phyloP scores from a whole-genome alignment of 2,797 vertebrate genomes.

The Holocentrus rufus region DNA sequence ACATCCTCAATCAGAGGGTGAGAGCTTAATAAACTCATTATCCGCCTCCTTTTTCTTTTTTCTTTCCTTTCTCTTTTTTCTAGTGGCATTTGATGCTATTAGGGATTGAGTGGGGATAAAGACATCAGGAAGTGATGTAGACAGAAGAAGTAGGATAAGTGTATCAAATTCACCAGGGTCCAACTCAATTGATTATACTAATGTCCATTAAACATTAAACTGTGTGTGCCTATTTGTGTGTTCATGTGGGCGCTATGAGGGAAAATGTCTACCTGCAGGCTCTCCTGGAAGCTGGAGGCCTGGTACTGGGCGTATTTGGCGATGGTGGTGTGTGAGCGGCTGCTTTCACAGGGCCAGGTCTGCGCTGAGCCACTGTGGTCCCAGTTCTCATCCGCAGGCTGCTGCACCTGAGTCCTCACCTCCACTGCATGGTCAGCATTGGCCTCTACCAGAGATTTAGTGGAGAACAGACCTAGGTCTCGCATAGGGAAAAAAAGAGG shows the following conservation, averaged over 20 bases:
- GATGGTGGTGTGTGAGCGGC: conserved; percentile 86
- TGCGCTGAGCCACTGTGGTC: conserved; percentile 79
- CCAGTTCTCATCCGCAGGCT: conserved; percentile 87
- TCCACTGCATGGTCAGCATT: conserved; percentile 84
- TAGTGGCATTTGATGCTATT: too few species aligned
- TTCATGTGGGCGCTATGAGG: conserved; percentile 32
- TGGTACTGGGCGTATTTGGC: conserved; percentile 80
- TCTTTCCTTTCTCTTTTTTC: too few species aligned
- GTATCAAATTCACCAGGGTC: too few species aligned
- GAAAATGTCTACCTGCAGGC: conserved; percentile 75
- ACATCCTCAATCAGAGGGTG: too few species aligned
- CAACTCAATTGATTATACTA: too few species aligned
- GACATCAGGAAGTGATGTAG: too few species aligned
- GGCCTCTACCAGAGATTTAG: conserved; percentile 85
- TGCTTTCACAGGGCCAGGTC: conserved; percentile 87
- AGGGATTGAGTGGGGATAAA: too few species aligned
- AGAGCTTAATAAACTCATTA: too few species aligned
- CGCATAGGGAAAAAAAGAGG: neutral
- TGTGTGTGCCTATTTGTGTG: neutral
- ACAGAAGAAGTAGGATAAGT: too few species aligned
- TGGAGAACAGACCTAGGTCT: conserved; percentile 81
- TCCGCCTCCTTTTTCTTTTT: too few species aligned
- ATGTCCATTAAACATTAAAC: neutral
- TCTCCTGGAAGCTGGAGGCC: conserved; percentile 83
- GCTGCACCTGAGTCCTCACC: conserved; percentile 87